Evolutionary conservation across 2,888 invertebrate species (phyloP).

Genomic region (Serripes groenlandicus): DNA sequence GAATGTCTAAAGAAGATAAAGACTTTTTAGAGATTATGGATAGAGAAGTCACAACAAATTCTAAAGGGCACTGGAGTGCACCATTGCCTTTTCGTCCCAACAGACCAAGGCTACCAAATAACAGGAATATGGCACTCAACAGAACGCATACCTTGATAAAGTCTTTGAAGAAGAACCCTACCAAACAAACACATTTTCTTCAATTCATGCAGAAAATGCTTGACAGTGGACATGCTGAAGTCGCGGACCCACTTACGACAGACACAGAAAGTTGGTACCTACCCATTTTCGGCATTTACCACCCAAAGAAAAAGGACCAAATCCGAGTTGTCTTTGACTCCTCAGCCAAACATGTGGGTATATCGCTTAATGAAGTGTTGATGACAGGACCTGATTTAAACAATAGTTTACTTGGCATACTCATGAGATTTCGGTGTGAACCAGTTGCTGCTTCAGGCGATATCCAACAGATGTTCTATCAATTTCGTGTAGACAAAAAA

Average conservation of each 20-base stretch:
- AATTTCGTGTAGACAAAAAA: no score
- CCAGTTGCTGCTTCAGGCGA: conserved; percentile 50
- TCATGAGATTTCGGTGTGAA: conserved; percentile 50
- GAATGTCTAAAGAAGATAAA: conserved; percentile 23
- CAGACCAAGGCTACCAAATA: conserved; percentile 49
- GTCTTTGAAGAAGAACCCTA: conserved; percentile 36
- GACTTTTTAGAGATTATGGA: conserved; percentile 47
- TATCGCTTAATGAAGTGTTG: conserved; percentile 57
- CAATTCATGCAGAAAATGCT: conserved; percentile 59
- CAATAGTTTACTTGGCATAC: conserved; percentile 58
- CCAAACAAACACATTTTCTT: conserved; percentile 47
- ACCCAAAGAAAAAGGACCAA: conserved; percentile 50
- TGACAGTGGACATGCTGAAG: conserved; percentile 56
- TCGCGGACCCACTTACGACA: conserved; percentile 37
- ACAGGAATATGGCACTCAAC: conserved; percentile 41
- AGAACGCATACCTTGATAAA: conserved; percentile 36
- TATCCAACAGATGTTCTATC: conserved; percentile 68
- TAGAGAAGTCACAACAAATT: conserved; percentile 31
- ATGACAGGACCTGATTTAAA: conserved; percentile 55
- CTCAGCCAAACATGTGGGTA: conserved; percentile 44
- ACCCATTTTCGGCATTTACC: conserved; percentile 60
- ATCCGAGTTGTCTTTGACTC: conserved; percentile 63
- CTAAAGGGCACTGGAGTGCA: conserved; percentile 44
- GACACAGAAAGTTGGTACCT: conserved; percentile 65
- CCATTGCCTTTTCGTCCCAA: conserved; percentile 37